These are phyloP conservation scores for Schizopygopsis pylzovi DNA, from an alignment of 2,797 vertebrate genomes.

Conservation along the genomic window DNA sequence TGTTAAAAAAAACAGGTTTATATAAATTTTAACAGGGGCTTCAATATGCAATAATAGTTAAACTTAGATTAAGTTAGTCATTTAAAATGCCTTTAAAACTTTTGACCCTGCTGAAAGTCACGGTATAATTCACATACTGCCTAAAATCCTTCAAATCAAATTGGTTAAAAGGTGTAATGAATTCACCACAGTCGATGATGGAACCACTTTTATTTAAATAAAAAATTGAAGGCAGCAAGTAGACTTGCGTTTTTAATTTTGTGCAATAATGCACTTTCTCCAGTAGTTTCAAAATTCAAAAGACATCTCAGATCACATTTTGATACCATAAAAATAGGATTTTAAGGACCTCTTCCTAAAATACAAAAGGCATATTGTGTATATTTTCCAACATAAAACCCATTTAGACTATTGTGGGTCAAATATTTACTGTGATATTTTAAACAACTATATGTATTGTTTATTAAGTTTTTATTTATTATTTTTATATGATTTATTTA, in stretches of 20 bases:
- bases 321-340: too few relatives aligned
- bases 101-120: slow-evolving; percentile 3
- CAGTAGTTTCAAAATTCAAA: neutral
- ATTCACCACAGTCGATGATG: neutral
- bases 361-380: neutral
- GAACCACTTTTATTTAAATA: neutral
- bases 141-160: neutral
- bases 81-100: neutral
- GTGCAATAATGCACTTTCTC: neutral
- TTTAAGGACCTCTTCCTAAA: neutral
- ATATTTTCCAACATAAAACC: neutral
- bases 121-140: neutral
- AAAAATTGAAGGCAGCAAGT: neutral
- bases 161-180: neutral
- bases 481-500: neutral
- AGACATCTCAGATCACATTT: neutral
- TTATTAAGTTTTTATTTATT: neutral
- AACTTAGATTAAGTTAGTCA: neutral
- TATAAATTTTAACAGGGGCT: neutral
- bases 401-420: neutral
- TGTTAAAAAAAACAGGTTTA: neutral
- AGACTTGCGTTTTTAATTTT: neutral
- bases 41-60: neutral
- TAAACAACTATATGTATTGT: neutral
- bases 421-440: neutral